Conservation (phyloP, 2,797 vertebrate species). For the Rhabdophis nuchalis region DNA sequence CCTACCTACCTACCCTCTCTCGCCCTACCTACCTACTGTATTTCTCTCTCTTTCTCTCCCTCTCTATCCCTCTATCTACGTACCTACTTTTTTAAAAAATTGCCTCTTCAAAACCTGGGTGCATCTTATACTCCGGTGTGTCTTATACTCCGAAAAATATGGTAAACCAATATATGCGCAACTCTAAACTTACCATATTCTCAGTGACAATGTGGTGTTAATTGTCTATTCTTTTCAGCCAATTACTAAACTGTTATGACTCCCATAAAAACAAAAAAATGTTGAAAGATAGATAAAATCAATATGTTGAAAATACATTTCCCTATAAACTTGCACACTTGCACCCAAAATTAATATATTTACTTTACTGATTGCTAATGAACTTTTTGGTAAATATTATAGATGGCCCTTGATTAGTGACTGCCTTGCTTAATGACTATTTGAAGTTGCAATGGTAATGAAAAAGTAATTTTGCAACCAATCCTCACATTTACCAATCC, state of each 20-base stretch:
- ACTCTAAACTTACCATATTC: constrained; percentile 2
- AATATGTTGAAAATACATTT: constrained; percentile 11
- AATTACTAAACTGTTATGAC: background rate
- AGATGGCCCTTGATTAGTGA: background rate
- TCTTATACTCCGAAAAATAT: no score
- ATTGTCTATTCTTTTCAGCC: constrained; percentile 54
- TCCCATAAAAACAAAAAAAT: no score
- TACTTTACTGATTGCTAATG: background rate
- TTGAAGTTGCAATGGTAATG: background rate
- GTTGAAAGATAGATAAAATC: constrained; percentile 21
- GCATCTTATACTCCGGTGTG: no score
- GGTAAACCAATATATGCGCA: background rate
- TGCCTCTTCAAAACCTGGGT: no score
- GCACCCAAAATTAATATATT: background rate
- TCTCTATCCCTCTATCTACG: no score
- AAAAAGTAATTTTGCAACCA: background rate
- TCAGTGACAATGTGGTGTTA: constrained; percentile 32
- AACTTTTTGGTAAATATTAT: background rate
- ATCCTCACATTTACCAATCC: background rate
- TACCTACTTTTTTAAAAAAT: no score
- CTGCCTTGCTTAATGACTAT: background rate
- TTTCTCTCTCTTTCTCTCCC: no score
- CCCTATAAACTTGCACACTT: background rate
- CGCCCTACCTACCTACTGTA: no score
- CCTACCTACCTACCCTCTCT: no score